phyloP scores from a whole-genome alignment of 1,140 invertebrate genomes.

The Heliconius congener region DNA sequence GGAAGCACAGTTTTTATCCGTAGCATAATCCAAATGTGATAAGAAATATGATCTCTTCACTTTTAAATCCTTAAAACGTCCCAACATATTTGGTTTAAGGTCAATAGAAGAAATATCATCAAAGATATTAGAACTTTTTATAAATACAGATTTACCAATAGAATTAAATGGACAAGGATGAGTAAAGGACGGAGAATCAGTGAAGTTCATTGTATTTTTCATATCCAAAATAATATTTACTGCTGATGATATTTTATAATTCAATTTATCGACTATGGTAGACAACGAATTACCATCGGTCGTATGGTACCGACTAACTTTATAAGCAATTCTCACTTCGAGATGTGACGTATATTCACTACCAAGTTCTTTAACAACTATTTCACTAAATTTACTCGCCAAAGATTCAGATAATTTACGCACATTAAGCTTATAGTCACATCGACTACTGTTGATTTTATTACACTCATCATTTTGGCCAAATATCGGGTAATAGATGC shows the following conservation, averaged over 20 bases:
- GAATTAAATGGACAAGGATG: slow-evolving; percentile 79
- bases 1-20: slow-evolving; percentile 71
- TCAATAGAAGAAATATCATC: slow-evolving; percentile 53
- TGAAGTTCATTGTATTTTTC: slow-evolving; percentile 61
- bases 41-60: slow-evolving; percentile 77
- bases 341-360: slow-evolving; percentile 69
- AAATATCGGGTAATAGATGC: slow-evolving; percentile 42
- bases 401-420: slow-evolving; percentile 62
- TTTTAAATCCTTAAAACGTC: slow-evolving; percentile 74
- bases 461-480: slow-evolving; percentile 67
- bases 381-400: slow-evolving; percentile 66
- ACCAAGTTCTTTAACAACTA: slow-evolving; percentile 65
- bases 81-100: slow-evolving; percentile 61
- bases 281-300: slow-evolving; percentile 57
- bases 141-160: slow-evolving; percentile 73
- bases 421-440: slow-evolving; percentile 64
- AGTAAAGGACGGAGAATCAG: slow-evolving; percentile 70
- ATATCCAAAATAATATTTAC: slow-evolving; percentile 68
- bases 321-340: slow-evolving; percentile 63
- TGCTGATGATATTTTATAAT: slow-evolving; percentile 67
- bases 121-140: slow-evolving; percentile 67
- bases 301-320: slow-evolving; percentile 59
- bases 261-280: slow-evolving; percentile 67
- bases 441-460: slow-evolving; percentile 55
- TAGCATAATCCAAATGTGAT: slow-evolving; percentile 74